Conservation (phyloP, 2,113 vertebrate genomes). For the Reinhardtius hippoglossoides region DNA sequence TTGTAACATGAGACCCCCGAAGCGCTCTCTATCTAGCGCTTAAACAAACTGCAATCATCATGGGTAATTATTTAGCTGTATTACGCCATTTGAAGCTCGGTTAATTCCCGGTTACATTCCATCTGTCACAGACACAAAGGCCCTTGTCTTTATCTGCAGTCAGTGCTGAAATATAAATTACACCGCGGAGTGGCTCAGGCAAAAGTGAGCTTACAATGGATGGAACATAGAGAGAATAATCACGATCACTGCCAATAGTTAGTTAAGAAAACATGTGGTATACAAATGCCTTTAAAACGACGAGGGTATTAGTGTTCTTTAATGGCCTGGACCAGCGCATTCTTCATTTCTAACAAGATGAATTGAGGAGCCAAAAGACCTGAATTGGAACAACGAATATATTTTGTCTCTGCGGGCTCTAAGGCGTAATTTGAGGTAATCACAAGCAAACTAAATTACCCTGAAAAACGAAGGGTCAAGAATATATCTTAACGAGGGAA, state of each 20-base stretch:
- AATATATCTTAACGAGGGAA: constrained; percentile 29
- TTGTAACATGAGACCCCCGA: constrained; percentile 48
- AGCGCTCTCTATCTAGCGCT: constrained; percentile 42
- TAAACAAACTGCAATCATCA: constrained; percentile 72
- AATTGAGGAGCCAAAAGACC: constrained; percentile 24
- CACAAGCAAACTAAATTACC: constrained; percentile 15
- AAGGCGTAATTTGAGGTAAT: constrained; percentile 16
- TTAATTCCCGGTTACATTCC: constrained; percentile 77
- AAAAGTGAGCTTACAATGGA: constrained; percentile 60
- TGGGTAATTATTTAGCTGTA: constrained; percentile 69
- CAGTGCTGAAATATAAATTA: constrained; percentile 74
- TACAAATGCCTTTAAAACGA: constrained; percentile 34
- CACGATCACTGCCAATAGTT: constrained; percentile 39
- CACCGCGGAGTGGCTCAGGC: constrained; percentile 44
- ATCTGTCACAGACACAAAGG: constrained; percentile 75
- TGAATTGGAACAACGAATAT: not conserved
- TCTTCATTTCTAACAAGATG: constrained; percentile 35
- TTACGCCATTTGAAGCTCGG: constrained; percentile 71
- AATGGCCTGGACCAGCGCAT: constrained; percentile 12
- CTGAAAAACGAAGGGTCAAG: not conserved
- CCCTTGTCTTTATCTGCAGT: constrained; percentile 68
- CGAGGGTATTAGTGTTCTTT: constrained; percentile 39
- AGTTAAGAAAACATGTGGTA: constrained; percentile 58
- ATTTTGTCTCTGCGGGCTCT: constrained; percentile 11
- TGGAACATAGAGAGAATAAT: constrained; percentile 57